Conservation (phyloP, 1,140 invertebrate species). For the Bombus waltoni region DNA sequence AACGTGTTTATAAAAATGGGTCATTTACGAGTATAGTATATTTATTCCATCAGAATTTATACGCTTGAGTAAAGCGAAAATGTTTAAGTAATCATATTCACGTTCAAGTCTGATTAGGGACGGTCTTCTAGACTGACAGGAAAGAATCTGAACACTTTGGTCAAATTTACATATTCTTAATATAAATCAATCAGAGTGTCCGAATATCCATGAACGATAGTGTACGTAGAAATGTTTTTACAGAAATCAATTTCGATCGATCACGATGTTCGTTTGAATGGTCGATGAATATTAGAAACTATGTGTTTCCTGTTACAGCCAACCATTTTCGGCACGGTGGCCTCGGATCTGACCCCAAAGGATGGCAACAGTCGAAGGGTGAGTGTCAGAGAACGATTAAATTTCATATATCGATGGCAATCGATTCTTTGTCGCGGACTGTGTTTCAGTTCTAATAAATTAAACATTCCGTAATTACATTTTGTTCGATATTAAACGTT, state of each 20-base stretch:
- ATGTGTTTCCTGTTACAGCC: conserved; percentile 82
- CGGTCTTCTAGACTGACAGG: too few relatives aligned
- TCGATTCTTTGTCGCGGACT: background rate
- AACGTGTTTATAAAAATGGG: too few relatives aligned
- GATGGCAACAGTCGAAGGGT: conserved; percentile 84
- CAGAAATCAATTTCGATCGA: background rate
- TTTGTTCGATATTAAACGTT: background rate
- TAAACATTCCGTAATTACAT: background rate
- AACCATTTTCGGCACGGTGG: conserved; percentile 86
- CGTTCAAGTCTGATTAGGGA: too few relatives aligned
- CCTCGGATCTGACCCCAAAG: conserved; percentile 84
- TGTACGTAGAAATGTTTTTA: background rate
- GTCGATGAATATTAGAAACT: background rate
- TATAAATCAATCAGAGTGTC: background rate
- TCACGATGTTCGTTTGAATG: too few relatives aligned
- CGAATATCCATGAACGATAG: background rate
- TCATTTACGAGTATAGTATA: too few relatives aligned
- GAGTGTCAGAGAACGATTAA: conserved; percentile 68
- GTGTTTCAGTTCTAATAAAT: background rate
- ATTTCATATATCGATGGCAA: conserved; percentile 7
- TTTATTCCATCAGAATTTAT: too few relatives aligned
- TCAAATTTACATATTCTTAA: background rate
- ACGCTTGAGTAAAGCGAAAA: too few relatives aligned
- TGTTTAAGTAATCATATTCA: too few relatives aligned
- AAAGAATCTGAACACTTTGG: too few relatives aligned